Evolutionary conservation across 2,888 invertebrate species (phyloP).

Genomic region (Heliconius ismenius): DNA sequence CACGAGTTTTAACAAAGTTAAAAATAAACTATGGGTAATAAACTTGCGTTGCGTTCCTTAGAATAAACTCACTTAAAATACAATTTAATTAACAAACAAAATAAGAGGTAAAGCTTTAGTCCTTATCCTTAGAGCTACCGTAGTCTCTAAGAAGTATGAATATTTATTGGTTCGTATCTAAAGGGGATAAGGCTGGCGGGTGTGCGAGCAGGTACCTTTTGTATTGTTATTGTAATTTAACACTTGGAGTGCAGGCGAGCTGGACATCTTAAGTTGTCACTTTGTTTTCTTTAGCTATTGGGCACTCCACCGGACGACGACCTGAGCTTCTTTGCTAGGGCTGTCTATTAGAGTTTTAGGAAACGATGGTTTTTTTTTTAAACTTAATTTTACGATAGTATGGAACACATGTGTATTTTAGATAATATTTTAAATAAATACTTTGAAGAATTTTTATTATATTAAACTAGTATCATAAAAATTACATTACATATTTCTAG

Average conservation of each 20-base stretch:
- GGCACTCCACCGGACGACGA: conserved; percentile 69
- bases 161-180: conserved; percentile 50
- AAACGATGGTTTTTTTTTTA: not conserved
- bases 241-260: conserved; percentile 60
- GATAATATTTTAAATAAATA: not conserved
- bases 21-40: conserved; percentile 14
- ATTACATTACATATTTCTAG: too few relatives aligned
- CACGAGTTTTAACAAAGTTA: conserved; percentile 39
- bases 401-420: too few relatives aligned
- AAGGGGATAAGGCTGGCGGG: conserved; percentile 50
- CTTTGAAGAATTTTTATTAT: not conserved
- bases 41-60: conserved; percentile 25
- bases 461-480: too few relatives aligned
- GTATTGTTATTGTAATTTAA: conserved; percentile 78
- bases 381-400: too few relatives aligned
- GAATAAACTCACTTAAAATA: conserved; percentile 42
- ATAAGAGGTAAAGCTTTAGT: conserved; percentile 47
- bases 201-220: conserved; percentile 50
- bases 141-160: conserved; percentile 8
- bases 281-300: conserved; percentile 76
- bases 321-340: conserved; percentile 61
- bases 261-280: conserved; percentile 77
- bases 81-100: conserved; percentile 68
- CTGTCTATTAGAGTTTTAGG: conserved; percentile 44
- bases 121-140: conserved; percentile 35